These are phyloP conservation scores for Chelonoidis abingdonii DNA, from an alignment of 2,113 vertebrate genomes.

Conservation along the genomic window DNA sequence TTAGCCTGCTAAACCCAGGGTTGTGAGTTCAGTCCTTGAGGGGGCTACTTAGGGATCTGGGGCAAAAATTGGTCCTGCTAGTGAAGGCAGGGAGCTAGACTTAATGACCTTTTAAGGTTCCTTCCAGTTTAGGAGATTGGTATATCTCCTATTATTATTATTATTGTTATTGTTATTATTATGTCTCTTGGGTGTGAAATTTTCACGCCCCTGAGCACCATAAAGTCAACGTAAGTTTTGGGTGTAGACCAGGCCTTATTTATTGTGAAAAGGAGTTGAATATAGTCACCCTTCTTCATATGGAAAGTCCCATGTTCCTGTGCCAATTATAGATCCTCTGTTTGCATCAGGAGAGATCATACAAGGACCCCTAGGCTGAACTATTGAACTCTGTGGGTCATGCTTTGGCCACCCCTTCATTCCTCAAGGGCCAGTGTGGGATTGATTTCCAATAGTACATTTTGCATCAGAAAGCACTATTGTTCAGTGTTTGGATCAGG, in stretches of 20 bases:
- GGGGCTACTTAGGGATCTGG: not conserved
- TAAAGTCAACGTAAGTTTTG: not conserved
- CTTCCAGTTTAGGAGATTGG: too few species aligned
- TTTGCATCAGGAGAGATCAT: not conserved
- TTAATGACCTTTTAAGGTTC: too few species aligned
- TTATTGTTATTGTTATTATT: too few species aligned
- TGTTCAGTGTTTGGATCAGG: not conserved
- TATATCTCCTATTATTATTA: not conserved
- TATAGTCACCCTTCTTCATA: not conserved
- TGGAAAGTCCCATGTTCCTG: not conserved
- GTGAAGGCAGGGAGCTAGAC: too few species aligned
- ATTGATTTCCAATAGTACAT: not conserved
- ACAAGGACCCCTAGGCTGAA: not conserved
- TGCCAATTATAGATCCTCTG: not conserved
- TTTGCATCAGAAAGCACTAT: fast-evolving
- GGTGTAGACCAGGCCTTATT: not conserved
- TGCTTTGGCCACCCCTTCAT: not conserved
- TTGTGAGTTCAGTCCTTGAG: too few species aligned
- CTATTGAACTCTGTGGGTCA: not conserved
- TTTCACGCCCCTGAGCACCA: not conserved
- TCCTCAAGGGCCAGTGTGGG: not conserved
- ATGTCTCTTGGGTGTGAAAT: not conserved
- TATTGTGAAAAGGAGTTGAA: not conserved
- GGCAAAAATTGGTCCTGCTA: too few species aligned
- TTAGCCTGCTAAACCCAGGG: too few species aligned